phyloP scores from a whole-genome alignment of 2,888 invertebrate species.

The Tachina lurida region DNA sequence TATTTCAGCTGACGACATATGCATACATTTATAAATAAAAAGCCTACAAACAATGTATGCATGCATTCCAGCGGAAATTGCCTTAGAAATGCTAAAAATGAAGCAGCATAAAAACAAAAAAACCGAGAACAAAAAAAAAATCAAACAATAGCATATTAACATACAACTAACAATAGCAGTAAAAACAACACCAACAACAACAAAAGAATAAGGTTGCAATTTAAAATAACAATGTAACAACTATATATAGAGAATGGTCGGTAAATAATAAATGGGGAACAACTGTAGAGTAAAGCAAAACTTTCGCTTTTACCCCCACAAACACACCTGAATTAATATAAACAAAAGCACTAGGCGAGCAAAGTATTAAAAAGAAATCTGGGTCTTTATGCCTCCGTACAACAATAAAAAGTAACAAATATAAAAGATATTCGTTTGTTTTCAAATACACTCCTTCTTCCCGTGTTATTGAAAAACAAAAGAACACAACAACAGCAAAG shows the following conservation, averaged over 20 bases:
- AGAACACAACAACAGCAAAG: not conserved
- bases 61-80: constrained; percentile 64
- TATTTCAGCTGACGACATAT: too few relatives aligned
- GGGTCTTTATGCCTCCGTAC: not conserved
- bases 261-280: constrained; percentile 31
- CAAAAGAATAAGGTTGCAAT: constrained; percentile 45
- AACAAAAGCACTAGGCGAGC: constrained; percentile 6
- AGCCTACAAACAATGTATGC: constrained; percentile 58
- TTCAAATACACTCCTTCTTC: not conserved
- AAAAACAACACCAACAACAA: constrained; percentile 26
- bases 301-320: not conserved
- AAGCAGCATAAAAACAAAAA: constrained; percentile 45
- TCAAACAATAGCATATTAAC: not conserved
- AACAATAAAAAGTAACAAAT: not conserved
- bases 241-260: constrained; percentile 9
- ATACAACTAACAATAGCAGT: constrained; percentile 30
- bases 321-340: not conserved
- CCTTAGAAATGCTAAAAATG: constrained; percentile 66
- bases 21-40: constrained; percentile 32
- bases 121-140: constrained; percentile 6
- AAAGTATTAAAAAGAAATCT: not conserved
- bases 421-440: not conserved
- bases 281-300: constrained; percentile 14
- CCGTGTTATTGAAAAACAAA: not conserved
- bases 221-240: constrained; percentile 41